Conservation (phyloP, 2,797 vertebrate species). For the Tokudaia muenninki region DNA sequence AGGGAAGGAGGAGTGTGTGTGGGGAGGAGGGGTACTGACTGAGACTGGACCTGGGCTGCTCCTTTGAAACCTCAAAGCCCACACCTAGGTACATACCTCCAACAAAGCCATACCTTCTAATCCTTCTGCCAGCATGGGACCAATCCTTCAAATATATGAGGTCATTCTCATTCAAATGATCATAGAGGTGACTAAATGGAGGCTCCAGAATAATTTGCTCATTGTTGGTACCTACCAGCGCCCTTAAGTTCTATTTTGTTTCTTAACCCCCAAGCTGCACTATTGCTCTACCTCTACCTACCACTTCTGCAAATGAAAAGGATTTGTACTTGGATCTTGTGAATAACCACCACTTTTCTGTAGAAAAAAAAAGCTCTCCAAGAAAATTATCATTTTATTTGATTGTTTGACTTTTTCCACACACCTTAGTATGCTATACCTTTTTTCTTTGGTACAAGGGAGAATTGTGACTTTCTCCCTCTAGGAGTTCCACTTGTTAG, state of each 20-base stretch:
- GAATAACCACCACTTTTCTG: background rate
- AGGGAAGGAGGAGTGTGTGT: background rate
- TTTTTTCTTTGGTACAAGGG: background rate
- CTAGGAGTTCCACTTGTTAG: background rate
- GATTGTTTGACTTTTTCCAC: background rate
- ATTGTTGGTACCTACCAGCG: background rate
- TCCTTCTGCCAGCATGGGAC: background rate
- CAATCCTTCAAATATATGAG: background rate
- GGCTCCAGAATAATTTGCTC: background rate
- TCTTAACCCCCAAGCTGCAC: background rate
- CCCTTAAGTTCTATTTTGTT: background rate
- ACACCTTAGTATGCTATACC: background rate
- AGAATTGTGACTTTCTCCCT: background rate
- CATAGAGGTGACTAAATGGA: background rate
- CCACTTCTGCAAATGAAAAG: background rate
- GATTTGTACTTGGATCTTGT: slow-evolving; percentile 36
- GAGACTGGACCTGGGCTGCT: background rate
- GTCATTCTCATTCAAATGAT: background rate
- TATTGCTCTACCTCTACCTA: background rate
- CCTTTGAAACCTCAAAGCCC: background rate
- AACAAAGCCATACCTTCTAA: background rate
- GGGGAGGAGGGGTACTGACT: too few relatives aligned
- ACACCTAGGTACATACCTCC: background rate
- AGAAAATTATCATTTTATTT: background rate
- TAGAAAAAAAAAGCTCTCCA: background rate